phyloP scores from a whole-genome alignment of 92 coral and sea anemone genomes.

The Zoanthus sociatus region DNA sequence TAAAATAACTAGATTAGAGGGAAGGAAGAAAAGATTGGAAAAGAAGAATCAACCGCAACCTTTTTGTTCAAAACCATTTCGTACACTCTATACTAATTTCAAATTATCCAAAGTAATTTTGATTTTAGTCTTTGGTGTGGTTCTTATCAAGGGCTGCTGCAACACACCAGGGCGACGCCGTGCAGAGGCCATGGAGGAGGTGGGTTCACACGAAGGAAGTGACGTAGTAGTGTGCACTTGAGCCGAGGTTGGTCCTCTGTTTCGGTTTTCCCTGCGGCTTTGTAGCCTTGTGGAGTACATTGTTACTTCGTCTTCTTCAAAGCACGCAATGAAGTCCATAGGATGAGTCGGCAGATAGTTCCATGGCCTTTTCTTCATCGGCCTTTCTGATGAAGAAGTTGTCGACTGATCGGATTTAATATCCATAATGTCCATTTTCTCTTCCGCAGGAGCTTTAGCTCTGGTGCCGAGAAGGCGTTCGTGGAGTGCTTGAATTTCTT shows the following conservation, averaged over 20 bases:
- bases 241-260: not conserved
- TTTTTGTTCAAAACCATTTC: not conserved
- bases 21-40: not conserved
- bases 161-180: not conserved
- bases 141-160: not conserved
- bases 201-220: not conserved
- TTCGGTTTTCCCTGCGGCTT: slow-evolving; percentile 6
- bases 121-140: not conserved
- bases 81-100: not conserved
- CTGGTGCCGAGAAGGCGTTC: slow-evolving; percentile 7
- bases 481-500: not conserved
- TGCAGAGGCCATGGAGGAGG: not conserved
- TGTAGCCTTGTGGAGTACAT: slow-evolving; percentile 30
- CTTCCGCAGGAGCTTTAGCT: not conserved
- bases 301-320: not conserved
- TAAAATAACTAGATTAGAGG: too few relatives aligned
- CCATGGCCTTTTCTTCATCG: not conserved
- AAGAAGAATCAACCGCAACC: not conserved
- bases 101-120: slow-evolving; percentile 18
- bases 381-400: slow-evolving; percentile 10
- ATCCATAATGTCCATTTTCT: not conserved
- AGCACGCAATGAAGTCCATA: not conserved
- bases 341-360: not conserved
- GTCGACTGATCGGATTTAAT: not conserved
- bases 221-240: not conserved